Base-by-base conservation (phyloP, 2,888 invertebrate genomes). In the Scaptomyza reducta region DNA sequence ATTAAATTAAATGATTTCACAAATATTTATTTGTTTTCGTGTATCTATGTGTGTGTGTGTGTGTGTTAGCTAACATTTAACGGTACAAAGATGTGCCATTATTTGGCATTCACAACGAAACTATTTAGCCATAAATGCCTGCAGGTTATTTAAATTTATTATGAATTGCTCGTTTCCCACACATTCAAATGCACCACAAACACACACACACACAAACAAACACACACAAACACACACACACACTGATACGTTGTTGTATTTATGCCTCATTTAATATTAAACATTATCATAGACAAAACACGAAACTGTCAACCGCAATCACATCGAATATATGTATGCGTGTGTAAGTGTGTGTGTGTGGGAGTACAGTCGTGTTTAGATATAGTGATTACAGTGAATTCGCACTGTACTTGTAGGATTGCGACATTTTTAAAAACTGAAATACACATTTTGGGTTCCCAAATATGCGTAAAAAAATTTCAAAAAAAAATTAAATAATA, bases 281-380 rank as follows among this genome's bases (percentile, higher is more conserved):
- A 56, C 18, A 22, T 57, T 47, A 60, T 46, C 33, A 47, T 16
- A 18, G 22, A 47, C 49, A 49, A 33, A 33, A 42, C 18, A 40
- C 60, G 25, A n/a, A 59, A 33, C 47, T 49, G 18, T n/a, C 18
- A 58, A 46, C 41, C 54, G 33, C 49, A 50, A 55, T 16, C 40
- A 40, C 40, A 40, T 40, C 16, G 10, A 40, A 40, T 40, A 6
- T 16, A 10, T 38, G 9, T 14, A 7, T 40, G 40, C 16, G 1
- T 16, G 40, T 40, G 10, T 40, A 6, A 9, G 38, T 14, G 11
- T 14, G 40, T 40, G 4, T 40, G 40, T 40, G 40, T 40, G 4
- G 16, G 40, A 5, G 14, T 38, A 40, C 40, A 40, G 16, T 40
- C 4, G 10, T 10, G 16, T 10, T 40, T 16, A 14, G 10, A 3